Conservation (phyloP, 2,797 vertebrate genomes). For the Hybognathus amarus region DNA sequence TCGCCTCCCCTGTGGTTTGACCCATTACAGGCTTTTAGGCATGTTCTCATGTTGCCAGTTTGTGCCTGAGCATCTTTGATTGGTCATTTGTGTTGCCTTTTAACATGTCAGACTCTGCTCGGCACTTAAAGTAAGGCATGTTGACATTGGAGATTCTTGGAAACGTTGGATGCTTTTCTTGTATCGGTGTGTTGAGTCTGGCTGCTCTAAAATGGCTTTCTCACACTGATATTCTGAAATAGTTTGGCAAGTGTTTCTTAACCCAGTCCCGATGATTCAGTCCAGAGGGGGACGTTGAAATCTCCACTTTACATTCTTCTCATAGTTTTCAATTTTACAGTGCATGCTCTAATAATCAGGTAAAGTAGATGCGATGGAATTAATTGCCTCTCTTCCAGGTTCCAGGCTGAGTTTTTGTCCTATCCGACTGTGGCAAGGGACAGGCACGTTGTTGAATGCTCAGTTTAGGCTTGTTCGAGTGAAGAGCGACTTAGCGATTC, state of each 20-base stretch:
- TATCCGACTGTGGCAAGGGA: neutral
- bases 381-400: neutral
- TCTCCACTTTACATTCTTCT: conserved; percentile 5
- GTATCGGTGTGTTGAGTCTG: conserved; percentile 10
- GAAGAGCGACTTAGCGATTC: too few species aligned
- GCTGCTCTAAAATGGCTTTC: neutral
- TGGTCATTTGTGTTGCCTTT: conserved; percentile 26
- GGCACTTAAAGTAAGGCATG: conserved; percentile 19
- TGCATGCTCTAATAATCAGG: conserved; percentile 22
- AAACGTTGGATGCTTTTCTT: neutral
- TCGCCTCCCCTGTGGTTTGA: conserved; percentile 1
- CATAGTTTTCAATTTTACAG: neutral
- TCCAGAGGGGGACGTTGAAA: neutral
- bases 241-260: conserved; percentile 24
- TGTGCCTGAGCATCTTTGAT: conserved; percentile 9
- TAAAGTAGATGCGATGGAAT: conserved; percentile 4
- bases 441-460: neutral
- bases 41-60: conserved; percentile 21
- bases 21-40: conserved; percentile 15
- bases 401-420: neutral
- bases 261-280: neutral
- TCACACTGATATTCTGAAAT: conserved; percentile 23
- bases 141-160: conserved; percentile 21
- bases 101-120: neutral
- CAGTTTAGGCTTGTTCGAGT: too few species aligned